Evolutionary conservation across 1,140 invertebrate species (phyloP).

Genomic region (Nasonia giraulti): DNA sequence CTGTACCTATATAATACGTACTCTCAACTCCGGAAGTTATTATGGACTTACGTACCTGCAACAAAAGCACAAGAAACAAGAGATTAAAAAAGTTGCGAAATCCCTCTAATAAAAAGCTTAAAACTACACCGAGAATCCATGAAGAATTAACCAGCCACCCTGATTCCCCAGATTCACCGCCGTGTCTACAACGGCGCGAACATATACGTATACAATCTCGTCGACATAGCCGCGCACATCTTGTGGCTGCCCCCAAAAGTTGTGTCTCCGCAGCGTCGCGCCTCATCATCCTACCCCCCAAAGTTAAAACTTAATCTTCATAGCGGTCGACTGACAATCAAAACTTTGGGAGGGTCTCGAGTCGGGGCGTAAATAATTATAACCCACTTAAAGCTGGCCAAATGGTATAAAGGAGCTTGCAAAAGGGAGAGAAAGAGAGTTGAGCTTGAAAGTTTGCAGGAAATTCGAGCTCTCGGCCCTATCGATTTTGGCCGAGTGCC

Average conservation of each 20-base stretch:
- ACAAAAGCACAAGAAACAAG: conserved; percentile 58
- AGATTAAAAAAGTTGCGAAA: not conserved
- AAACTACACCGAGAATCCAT: not conserved
- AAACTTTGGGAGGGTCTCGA: conserved; percentile 56
- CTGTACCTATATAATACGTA: too few species aligned
- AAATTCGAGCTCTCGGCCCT: not conserved
- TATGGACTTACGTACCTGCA: conserved; percentile 64
- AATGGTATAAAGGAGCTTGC: conserved; percentile 24
- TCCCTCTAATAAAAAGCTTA: not conserved
- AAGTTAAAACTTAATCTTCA: conserved; percentile 49
- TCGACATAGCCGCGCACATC: not conserved
- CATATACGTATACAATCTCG: not conserved
- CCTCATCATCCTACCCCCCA: not conserved
- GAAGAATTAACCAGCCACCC: not conserved
- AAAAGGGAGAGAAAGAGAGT: conserved; percentile 11
- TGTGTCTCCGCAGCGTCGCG: not conserved
- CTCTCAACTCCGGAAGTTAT: not conserved
- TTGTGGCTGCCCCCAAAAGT: not conserved
- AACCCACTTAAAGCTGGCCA: conserved; percentile 55
- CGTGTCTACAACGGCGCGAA: too few species aligned
- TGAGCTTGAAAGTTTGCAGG: conserved; percentile 42
- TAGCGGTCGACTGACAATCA: conserved; percentile 50
- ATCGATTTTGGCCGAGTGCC: conserved; percentile 48
- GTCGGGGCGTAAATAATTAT: conserved; percentile 63
- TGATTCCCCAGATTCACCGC: not conserved